Percentiles rank a stretch among this genome's conserved stretches.
Conservation (phyloP, 1,140 invertebrate genomes). For the Mycetomoellerius zeteki region DNA sequence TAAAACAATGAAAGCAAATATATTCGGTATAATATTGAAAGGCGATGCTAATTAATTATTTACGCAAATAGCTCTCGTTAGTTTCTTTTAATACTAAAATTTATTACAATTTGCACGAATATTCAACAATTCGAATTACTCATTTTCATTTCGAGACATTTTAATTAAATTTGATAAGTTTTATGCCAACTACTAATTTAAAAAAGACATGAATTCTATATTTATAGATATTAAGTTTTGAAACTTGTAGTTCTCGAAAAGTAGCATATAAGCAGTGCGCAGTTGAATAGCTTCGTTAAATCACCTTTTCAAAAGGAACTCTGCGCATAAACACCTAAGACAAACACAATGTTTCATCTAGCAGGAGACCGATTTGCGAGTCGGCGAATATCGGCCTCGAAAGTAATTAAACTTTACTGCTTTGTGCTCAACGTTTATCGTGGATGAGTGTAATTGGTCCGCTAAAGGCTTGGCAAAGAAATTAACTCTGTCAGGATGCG, state of each 20-base stretch:
- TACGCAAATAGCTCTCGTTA: not conserved
- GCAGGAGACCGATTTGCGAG: conserved; percentile 19
- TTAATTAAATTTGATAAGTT: not conserved
- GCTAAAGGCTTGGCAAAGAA: conserved; percentile 38
- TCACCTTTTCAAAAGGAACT: conserved; percentile 30
- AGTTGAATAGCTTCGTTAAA: not conserved
- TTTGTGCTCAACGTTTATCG: conserved; percentile 43
- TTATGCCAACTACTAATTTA: not conserved
- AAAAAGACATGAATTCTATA: not conserved
- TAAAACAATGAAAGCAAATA: not conserved
- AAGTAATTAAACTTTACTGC: conserved; percentile 58
- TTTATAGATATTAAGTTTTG: not conserved
- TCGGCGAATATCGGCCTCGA: conserved; percentile 20
- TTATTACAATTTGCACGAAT: not conserved
- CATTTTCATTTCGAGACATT: not conserved
- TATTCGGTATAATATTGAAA: not conserved
- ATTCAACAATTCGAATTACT: not conserved
- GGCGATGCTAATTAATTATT: conserved; percentile 29
- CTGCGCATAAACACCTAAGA: conserved; percentile 9
- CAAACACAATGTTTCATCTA: conserved; percentile 34
- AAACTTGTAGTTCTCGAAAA: not conserved
- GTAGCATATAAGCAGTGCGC: not conserved
- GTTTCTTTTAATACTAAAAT: conserved; percentile 18
- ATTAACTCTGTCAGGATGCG: conserved; percentile 37
- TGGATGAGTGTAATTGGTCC: conserved; percentile 31